These are phyloP conservation scores for Falco punctatus DNA, from an alignment of 2,113 vertebrate genomes.

Conservation along the genomic window DNA sequence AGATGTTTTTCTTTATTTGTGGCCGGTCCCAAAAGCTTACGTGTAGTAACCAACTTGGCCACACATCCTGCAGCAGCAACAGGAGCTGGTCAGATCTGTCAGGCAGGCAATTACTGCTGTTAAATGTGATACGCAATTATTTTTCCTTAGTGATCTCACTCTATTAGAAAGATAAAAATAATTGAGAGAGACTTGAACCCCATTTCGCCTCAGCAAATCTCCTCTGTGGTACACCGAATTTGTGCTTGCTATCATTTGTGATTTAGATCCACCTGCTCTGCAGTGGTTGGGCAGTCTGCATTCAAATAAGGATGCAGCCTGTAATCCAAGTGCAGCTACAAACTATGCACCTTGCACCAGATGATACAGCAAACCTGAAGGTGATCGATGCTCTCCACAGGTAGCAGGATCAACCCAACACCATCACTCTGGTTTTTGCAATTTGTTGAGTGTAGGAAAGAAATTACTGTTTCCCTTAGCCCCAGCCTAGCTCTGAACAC, in stretches of 20 bases:
- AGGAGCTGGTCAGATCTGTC: not conserved
- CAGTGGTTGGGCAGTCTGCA: not conserved
- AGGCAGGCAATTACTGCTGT: not conserved
- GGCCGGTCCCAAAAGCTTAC: not conserved
- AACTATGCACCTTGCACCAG: not conserved
- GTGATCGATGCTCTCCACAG: not conserved
- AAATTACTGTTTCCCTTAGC: not conserved
- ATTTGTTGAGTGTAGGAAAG: not conserved
- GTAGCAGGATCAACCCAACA: not conserved
- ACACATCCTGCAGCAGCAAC: not conserved
- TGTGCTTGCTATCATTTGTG: not conserved
- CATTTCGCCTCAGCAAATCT: not conserved
- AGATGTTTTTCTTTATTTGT: not conserved
- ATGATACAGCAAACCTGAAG: not conserved
- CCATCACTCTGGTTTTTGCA: not conserved
- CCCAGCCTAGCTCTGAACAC: not conserved
- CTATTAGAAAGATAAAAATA: accelerated
- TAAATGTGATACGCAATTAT: not conserved
- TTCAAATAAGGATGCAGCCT: not conserved
- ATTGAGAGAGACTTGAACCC: not conserved
- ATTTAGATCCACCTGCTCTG: not conserved
- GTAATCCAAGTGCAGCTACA: not conserved
- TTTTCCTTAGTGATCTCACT: not conserved
- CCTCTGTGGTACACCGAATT: not conserved
- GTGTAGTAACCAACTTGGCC: not conserved